These are phyloP conservation scores for Haliaeetus leucogaster DNA, from an alignment of 2,113 vertebrate genomes.

Conservation along the genomic window DNA sequence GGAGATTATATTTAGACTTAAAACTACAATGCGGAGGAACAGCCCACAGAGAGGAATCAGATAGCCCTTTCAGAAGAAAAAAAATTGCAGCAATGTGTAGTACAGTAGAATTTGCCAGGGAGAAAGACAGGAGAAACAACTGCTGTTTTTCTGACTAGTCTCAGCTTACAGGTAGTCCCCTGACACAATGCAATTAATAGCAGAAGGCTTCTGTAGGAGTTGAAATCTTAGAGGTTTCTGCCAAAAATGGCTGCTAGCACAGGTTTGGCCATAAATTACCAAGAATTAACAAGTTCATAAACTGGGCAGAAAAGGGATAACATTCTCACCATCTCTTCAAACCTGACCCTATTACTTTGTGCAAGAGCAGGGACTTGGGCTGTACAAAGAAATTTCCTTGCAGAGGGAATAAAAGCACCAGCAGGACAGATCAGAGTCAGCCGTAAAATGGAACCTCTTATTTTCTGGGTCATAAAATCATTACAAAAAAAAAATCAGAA, in stretches of 20 bases:
- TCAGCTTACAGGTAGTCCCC: not conserved
- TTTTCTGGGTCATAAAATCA: slow-evolving; percentile 62
- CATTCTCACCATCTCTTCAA: not conserved
- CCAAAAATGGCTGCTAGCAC: not conserved
- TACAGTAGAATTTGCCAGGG: not conserved
- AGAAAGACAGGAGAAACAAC: not conserved
- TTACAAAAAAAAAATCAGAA: not conserved
- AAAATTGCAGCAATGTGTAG: not conserved
- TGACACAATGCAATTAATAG: not conserved
- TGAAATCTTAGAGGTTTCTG: not conserved
- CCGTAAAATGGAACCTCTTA: not conserved
- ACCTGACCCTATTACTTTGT: slow-evolving; percentile 7
- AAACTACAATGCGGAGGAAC: not conserved
- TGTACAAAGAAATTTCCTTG: slow-evolving; percentile 10
- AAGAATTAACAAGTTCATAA: not conserved
- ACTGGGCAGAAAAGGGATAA: not conserved
- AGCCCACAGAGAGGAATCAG: not conserved
- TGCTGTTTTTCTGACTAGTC: not conserved
- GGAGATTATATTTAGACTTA: slow-evolving; percentile 39
- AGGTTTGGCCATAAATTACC: not conserved
- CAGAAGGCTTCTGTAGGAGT: not conserved
- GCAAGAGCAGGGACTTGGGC: not conserved
- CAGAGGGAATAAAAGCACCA: not conserved
- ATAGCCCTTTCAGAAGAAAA: not conserved
- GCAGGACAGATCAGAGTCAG: slow-evolving; percentile 18